Base-by-base conservation (phyloP, 2,797 vertebrate genomes). In the Scomberomorus guttatus region DNA sequence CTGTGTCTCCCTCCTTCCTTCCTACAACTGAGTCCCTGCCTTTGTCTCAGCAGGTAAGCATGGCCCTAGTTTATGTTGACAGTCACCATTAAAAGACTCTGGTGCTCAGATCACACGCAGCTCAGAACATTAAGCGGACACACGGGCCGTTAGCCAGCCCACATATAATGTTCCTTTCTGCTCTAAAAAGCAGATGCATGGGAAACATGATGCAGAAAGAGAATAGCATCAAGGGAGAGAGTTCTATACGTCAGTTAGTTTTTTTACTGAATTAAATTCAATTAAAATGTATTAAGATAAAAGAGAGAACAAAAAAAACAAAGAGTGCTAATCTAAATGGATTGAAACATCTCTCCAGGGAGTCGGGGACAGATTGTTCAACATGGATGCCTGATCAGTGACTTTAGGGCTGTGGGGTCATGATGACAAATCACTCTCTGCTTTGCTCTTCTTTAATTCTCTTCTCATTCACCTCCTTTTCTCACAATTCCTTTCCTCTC, bases 121-220 rank as follows among this genome's bases (percentile, higher is more conserved):
- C 77, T 75, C 70, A 72, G 81, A 81, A 84, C 86, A 90, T 79
- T 46, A 81, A 80, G 81, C 11, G 37, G 88, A 89, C 88, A 85
- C 72, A 66, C 10, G 12, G 63, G 68, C 71, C 66, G 58, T 80
- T 79, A 68, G 76, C 77, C 42, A 13, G 85, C 83, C 72, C 85
- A 86, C 72, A 77, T 83, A 77, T 69, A 80, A 84, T 75, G 85
- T 82, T 86, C 64, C 78, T 82, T 91, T 93, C 90, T 92, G 92
- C 92, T 93, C 90, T 84, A 89, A 80, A 91, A 91, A 91, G 83
- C 91, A 92, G 77, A 87, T 75, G 14, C 71, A 83, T 72, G 55
- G n/a, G 72, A 67, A 87, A 79, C 59, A 42, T 52, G 78, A 83
- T 5, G 34, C 72, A 77, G 18, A 77, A 27, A n/a, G 37, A 76